Conservation (phyloP, 2,113 vertebrate genomes). For the Chrysochloris asiatica region DNA sequence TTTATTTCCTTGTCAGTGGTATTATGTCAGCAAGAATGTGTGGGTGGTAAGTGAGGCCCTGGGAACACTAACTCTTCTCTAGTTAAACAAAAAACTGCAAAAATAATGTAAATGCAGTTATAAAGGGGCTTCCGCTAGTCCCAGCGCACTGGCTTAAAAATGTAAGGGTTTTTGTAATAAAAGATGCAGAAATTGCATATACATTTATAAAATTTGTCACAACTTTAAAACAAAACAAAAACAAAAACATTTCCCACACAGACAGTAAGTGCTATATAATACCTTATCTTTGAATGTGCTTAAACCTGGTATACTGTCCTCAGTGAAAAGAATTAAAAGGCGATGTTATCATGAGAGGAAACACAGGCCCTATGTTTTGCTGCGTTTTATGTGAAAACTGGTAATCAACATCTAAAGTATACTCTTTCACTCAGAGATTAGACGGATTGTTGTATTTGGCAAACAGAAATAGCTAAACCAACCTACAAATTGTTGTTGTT, state of each 20-base stretch:
- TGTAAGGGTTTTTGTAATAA: background rate
- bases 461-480: background rate
- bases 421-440: background rate
- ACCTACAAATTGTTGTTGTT: background rate
- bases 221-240: conserved; percentile 5
- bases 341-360: background rate
- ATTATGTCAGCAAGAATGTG: conserved; percentile 65
- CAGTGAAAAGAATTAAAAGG: background rate
- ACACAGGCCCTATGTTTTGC: background rate
- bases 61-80: conserved; percentile 63
- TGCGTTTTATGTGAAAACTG: background rate
- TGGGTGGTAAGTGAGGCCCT: conserved; percentile 44
- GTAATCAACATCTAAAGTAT: background rate
- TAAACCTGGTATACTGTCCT: background rate
- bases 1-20: conserved; percentile 71
- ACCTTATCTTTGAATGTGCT: background rate
- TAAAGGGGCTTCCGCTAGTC: background rate
- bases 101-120: conserved; percentile 56
- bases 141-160: conserved; percentile 34
- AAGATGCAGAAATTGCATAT: background rate
- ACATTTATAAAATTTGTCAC: background rate
- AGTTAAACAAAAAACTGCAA: conserved; percentile 65
- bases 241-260: background rate
- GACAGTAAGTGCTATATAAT: background rate
- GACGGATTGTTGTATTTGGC: background rate